These are phyloP conservation scores for Oryzias woworae DNA, from an alignment of 2,113 vertebrate species.

Conservation along the genomic window DNA sequence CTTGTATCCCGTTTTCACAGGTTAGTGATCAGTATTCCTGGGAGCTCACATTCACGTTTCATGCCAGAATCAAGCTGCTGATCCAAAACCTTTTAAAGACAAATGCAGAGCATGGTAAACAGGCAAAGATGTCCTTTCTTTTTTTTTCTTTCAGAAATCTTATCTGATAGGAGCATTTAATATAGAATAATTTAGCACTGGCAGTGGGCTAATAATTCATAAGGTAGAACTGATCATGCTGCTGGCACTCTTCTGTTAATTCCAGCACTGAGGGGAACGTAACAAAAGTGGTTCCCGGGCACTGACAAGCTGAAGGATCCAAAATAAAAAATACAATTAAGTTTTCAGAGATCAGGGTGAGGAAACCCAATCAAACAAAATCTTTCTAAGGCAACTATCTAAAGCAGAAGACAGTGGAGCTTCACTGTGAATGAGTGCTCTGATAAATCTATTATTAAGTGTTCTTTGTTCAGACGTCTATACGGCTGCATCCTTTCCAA, in stretches of 20 bases:
- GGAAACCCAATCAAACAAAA: conserved; percentile 34
- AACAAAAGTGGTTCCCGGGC: conserved; percentile 49
- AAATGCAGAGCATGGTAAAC: conserved; percentile 27
- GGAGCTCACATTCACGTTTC: background rate
- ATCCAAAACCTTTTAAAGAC: conserved; percentile 24
- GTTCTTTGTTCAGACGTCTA: conserved; percentile 49
- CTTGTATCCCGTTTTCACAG: conserved; percentile 49
- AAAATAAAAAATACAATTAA: conserved; percentile 30
- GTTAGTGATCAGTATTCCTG: conserved; percentile 53
- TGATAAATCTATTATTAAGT: conserved; percentile 39
- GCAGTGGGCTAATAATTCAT: conserved; percentile 59
- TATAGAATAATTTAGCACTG: conserved; percentile 58
- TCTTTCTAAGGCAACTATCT: conserved; percentile 30
- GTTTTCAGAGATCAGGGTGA: conserved; percentile 31
- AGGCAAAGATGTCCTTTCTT: conserved; percentile 45
- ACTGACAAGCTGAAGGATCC: conserved; percentile 52
- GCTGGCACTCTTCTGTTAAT: conserved; percentile 48
- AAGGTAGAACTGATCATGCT: conserved; percentile 62
- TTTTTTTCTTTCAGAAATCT: conserved; percentile 39
- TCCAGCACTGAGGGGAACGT: conserved; percentile 51
- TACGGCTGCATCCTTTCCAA: conserved; percentile 22
- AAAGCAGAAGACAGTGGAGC: conserved; percentile 19
- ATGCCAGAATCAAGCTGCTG: conserved; percentile 6
- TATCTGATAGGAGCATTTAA: conserved; percentile 59
- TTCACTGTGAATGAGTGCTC: background rate